Base-by-base conservation (phyloP, 2,113 vertebrate genomes). In the Rana temporaria region DNA sequence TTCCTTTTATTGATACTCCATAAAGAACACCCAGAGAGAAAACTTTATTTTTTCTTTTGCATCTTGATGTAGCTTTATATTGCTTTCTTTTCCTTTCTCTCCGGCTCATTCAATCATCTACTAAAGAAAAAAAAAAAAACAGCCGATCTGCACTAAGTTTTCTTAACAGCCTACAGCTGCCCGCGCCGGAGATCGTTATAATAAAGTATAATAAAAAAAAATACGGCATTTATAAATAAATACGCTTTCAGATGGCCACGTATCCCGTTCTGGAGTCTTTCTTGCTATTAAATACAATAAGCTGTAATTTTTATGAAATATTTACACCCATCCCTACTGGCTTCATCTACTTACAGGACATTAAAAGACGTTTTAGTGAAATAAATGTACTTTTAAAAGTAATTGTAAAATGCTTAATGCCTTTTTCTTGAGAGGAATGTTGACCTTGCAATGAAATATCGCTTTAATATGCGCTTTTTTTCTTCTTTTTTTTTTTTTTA, bases 281-380 rank as follows among this genome's bases (percentile, higher is more conserved):
- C 20, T 42, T 56, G 30, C 19, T 24, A 79, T 68, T 22, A 69
- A 69, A 59, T 24, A 38, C 65, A 69, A 68, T 59, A 42, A 79
- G 26, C 26, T 24, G 53, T 42, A 69, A 57, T 57, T 64, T 57
- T 78, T 66, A 38, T 32, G 32, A 65, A 63, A 78, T 34, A 34
- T 48, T 67, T 30, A 34, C 26, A 15, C 24, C 30, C 26, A 12
- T 55, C 62, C 63, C 30, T 78, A 53, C 65, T 15, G 63, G 18
- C 77, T 79, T 38, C 55, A 26, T 79, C 77, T 57, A 38, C 2
- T 59, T 57, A 57, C 53, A 56, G 15, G 53, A 69, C 64, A 66
- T 78, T 78, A 78, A 64, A 66, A 78, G 75, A 65, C 75, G 18
- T 55, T 53, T 79, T 69, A 79, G 78, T 48, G 55, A 79, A 79